A percentile compares a stretch with the other conserved stretches of the same genome.
Evolutionary conservation across 2,113 vertebrate genomes (phyloP).

Genomic region (Cottus gobio): DNA sequence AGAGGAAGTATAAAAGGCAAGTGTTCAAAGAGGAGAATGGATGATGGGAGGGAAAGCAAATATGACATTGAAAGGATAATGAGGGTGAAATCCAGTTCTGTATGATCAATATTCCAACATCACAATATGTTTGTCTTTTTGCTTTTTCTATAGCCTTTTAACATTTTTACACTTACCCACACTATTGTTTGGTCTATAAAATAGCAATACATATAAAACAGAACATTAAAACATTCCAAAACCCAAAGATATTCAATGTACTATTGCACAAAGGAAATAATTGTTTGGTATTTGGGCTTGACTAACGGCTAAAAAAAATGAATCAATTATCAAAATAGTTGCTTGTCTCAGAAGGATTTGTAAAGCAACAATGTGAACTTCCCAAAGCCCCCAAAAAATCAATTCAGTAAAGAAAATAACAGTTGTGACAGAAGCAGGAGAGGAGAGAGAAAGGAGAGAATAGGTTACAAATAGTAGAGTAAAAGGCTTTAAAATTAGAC

Average conservation of each 20-base stretch:
- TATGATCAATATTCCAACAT: not conserved
- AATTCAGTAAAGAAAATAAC: slow-evolving; percentile 22
- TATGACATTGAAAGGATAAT: not conserved
- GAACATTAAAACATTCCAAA: not conserved
- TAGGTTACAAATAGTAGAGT: slow-evolving; percentile 37
- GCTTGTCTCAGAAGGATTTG: not conserved
- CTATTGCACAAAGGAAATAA: not conserved
- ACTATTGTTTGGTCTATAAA: no score
- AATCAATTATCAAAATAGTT: not conserved
- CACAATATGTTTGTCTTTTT: not conserved
- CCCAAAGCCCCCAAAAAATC: not conserved
- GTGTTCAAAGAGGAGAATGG: not conserved
- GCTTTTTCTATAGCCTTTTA: not conserved
- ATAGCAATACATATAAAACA: no score
- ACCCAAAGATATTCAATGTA: not conserved
- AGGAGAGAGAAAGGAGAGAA: not conserved
- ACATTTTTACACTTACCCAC: no score
- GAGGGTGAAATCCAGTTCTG: not conserved
- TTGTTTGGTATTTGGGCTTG: not conserved
- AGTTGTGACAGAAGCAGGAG: not conserved
- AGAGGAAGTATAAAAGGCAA: not conserved
- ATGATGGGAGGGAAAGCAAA: not conserved
- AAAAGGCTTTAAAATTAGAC: slow-evolving; percentile 56
- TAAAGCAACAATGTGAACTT: not conserved
- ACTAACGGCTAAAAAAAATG: not conserved